Conservation (phyloP, 2,113 vertebrate genomes). For the Guaruba guarouba region DNA sequence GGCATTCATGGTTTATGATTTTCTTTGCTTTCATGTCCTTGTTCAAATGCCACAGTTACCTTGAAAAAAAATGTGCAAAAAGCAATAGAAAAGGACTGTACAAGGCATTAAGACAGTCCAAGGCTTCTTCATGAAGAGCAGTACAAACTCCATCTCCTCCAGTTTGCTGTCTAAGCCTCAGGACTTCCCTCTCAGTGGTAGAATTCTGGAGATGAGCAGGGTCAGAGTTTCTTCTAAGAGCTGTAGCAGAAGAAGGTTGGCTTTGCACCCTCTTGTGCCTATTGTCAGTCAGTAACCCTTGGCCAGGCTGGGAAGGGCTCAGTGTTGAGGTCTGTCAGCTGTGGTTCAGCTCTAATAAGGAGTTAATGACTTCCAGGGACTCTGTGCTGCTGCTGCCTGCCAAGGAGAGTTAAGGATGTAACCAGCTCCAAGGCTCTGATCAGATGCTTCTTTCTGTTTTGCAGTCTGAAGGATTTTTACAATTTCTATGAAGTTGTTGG, state of each 20-base stretch:
- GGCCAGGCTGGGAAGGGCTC: neutral
- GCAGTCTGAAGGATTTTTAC: conserved; percentile 92
- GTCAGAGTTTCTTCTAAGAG: neutral
- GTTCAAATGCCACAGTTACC: neutral
- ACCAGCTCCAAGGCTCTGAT: neutral
- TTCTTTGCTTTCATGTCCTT: neutral
- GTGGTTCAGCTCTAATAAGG: neutral
- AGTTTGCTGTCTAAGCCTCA: neutral
- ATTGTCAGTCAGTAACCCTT: neutral
- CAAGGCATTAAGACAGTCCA: neutral
- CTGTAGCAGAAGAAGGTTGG: neutral
- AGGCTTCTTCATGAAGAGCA: neutral
- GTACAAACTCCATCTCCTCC: neutral
- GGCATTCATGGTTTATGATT: neutral
- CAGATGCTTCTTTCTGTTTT: conserved; percentile 30
- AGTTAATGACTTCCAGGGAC: conserved; percentile 6
- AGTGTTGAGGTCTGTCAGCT: neutral
- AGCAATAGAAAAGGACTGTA: neutral
- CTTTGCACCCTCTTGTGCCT: neutral
- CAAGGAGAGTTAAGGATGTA: neutral
- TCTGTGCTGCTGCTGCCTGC: neutral
- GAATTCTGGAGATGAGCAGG: neutral
- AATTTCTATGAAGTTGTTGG: conserved; percentile 95
- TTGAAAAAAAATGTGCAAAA: neutral
- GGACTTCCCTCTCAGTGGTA: neutral